Base-by-base conservation (phyloP, 35 echinoderm and acorn worm species). In the Lytechinus variegatus region DNA sequence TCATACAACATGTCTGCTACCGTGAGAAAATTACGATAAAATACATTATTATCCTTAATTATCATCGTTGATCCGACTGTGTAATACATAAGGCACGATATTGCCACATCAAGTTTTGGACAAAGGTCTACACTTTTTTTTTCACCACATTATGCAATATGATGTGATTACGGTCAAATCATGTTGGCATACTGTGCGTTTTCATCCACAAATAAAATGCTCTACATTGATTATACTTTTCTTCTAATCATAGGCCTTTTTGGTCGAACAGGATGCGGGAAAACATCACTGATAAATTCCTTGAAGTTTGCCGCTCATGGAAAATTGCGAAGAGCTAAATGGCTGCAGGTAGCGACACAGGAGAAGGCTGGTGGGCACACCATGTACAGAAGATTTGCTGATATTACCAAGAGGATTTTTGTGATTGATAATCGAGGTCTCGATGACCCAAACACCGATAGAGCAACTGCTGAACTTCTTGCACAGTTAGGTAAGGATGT, bases 301-400 rank as follows among this genome's bases (percentile, higher is more conserved):
- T 54, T 93, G 13, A 93, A 27, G 53, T 93, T 93, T 55, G 92
- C 92, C n/a, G 92, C 53, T 10, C 51, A 11, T 54, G 92, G 92
- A 1, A 55, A 27, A 27, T 11, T 93, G 52, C 12, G 92, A 54
- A 33, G 53, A 54, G 27, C 29, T 6, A 93, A 57, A 57, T 93
- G 92, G 92, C n/a, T 93, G 12, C 52, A 55, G 54, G 27, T 24
- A 56, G 92, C 92, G 1, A 54, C 29, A 5, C 92, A 93, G 92
- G 92, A 93, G 16, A 93, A 54, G 52, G 92, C 54, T 27, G 92
- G 92, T 24, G 92, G 92, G 7, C 92, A 93, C 54, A 93, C 92
- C 53, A 93, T 93, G 92, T 55, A n/a, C 55, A 33, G 92, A 55
- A 93, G 53, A 44, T 44, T 55, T 10, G 55, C 92, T 10, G 13